Evolutionary conservation across 2,888 invertebrate genomes (phyloP).

Genomic region (Pseudococcus longispinus): DNA sequence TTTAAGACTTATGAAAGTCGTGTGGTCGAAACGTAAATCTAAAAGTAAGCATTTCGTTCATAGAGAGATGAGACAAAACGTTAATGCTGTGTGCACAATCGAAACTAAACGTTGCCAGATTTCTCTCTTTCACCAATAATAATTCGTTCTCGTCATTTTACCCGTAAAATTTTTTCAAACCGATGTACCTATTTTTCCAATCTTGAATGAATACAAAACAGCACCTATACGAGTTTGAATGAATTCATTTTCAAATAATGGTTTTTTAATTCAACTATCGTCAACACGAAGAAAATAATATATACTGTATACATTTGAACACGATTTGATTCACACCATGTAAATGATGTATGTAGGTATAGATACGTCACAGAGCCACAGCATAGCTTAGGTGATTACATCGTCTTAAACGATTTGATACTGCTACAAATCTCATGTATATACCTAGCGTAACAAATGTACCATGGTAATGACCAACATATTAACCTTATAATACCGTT

Average conservation of each 20-base stretch:
- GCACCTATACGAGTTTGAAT: background rate
- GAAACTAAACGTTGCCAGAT: no score
- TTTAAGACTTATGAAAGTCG: no score
- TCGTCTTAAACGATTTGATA: background rate
- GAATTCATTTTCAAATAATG: background rate
- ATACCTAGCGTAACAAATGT: background rate
- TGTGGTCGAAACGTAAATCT: no score
- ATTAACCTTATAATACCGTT: background rate
- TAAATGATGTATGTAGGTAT: background rate
- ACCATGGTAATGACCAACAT: background rate
- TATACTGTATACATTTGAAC: background rate
- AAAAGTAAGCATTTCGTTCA: no score
- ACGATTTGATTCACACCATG: background rate
- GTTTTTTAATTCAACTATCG: background rate
- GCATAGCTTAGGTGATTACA: background rate
- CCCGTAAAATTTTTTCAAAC: background rate
- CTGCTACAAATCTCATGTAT: background rate
- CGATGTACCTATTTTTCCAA: background rate
- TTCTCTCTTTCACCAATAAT: background rate
- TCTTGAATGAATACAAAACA: background rate
- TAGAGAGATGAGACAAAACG: no score
- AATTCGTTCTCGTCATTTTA: background rate
- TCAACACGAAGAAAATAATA: background rate
- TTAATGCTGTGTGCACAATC: no score
- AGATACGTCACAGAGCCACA: background rate